These are phyloP conservation scores for Hydroisotoma schaefferi DNA, from an alignment of 2,888 invertebrate species.

Conservation along the genomic window DNA sequence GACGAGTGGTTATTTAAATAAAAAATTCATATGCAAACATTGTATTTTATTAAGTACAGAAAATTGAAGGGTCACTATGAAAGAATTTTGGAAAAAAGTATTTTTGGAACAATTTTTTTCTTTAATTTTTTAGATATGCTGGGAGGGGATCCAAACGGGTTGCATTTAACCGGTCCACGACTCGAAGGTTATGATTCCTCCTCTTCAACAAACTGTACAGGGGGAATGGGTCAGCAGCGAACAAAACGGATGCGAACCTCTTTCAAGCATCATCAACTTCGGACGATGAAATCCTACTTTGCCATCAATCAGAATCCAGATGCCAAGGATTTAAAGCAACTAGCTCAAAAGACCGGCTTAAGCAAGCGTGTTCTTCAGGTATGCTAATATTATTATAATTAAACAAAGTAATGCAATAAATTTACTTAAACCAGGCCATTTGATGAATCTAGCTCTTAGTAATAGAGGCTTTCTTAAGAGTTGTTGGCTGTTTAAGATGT, in stretches of 20 bases:
- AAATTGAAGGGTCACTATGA: no score
- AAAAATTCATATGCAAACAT: no score
- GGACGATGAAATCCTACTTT: constrained; percentile 99
- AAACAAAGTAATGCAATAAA: neutral
- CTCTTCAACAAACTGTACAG: constrained; percentile 56
- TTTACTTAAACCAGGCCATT: neutral
- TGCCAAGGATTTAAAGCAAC: constrained; percentile 95
- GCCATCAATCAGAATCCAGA: constrained; percentile 99
- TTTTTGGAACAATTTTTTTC: no score
- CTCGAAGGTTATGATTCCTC: constrained; percentile 61
- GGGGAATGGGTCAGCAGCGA: constrained; percentile 67
- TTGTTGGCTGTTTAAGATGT: no score
- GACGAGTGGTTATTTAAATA: no score
- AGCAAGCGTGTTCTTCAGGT: constrained; percentile 98
- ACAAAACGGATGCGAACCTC: constrained; percentile 98
- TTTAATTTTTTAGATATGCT: constrained; percentile 32
- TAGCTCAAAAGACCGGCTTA: constrained; percentile 96
- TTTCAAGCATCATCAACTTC: constrained; percentile 98
- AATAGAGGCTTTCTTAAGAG: no score
- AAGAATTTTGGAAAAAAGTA: no score
- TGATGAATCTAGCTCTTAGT: no score
- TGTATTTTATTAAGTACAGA: no score
- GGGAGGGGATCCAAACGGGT: constrained; percentile 59
- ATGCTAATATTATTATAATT: constrained; percentile 42
- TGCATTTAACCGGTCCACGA: constrained; percentile 50